These are phyloP conservation scores for Sorex araneus DNA, from an alignment of 2,113 vertebrate genomes.

Conservation along the genomic window DNA sequence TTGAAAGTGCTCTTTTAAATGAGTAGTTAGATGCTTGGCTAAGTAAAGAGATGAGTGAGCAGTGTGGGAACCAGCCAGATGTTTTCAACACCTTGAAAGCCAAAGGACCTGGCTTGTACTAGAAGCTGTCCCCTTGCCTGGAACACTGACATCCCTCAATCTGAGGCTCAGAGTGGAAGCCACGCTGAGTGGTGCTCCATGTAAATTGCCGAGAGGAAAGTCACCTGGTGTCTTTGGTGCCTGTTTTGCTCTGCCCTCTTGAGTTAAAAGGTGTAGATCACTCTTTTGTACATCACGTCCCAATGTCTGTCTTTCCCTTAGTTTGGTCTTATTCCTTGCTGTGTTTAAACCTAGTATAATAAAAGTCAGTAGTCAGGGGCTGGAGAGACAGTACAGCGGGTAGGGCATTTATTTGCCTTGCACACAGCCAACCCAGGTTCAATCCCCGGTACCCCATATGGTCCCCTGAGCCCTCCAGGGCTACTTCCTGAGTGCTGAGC, in stretches of 20 bases:
- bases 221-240: not conserved
- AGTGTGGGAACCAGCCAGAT: slow-evolving; percentile 37
- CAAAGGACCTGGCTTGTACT: slow-evolving; percentile 34
- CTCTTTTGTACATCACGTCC: not conserved
- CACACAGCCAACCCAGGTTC: no score
- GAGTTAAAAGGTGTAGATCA: not conserved
- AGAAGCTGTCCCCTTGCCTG: slow-evolving; percentile 1
- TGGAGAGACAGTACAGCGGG: no score
- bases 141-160: not conserved
- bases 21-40: not conserved
- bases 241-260: not conserved
- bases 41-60: slow-evolving; percentile 38
- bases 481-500: no score
- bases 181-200: not conserved
- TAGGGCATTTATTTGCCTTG: no score
- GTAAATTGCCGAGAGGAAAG: slow-evolving; percentile 10
- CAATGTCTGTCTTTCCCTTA: not conserved
- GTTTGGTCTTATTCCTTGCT: slow-evolving; percentile 27
- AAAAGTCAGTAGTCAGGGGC: no score
- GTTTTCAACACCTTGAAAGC: slow-evolving; percentile 50
- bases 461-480: no score
- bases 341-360: slow-evolving; percentile 19
- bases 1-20: slow-evolving; percentile 55
- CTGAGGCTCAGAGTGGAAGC: slow-evolving; percentile 25
- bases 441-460: no score